A percentile compares a stretch with the other conserved stretches of the same genome.
Conservation (phyloP, 2,888 invertebrate species). For the Microctonus brassicae region DNA sequence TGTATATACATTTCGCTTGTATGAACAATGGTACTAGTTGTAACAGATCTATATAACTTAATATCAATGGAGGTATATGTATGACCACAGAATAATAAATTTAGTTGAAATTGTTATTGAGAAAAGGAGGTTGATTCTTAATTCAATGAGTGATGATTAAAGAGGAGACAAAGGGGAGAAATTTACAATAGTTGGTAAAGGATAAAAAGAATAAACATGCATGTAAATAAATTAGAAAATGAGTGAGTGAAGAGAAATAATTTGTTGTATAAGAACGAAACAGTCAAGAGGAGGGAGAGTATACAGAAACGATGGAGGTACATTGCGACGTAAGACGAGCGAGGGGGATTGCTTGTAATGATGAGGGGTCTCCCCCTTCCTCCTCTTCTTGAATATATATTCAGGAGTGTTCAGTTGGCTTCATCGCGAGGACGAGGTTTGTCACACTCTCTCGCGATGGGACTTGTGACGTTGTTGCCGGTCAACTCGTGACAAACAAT, state of each 20-base stretch:
- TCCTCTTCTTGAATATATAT: slow-evolving; percentile 7
- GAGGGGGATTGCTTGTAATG: slow-evolving; percentile 44
- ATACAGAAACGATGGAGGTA: neutral
- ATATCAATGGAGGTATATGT: slow-evolving; percentile 24
- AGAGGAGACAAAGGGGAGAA: slow-evolving; percentile 21
- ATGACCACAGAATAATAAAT: slow-evolving; percentile 44
- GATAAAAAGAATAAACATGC: slow-evolving; percentile 9
- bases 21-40: slow-evolving; percentile 13
- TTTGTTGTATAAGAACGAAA: slow-evolving; percentile 40
- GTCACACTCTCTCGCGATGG: slow-evolving; percentile 28
- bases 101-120: slow-evolving; percentile 7
- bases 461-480: slow-evolving; percentile 4
- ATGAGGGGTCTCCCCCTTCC: slow-evolving; percentile 4
- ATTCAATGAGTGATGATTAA: slow-evolving; percentile 30
- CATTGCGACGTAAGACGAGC: slow-evolving; percentile 56
- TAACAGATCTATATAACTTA: slow-evolving; percentile 31
- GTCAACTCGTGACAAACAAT: slow-evolving; percentile 2
- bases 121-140: slow-evolving; percentile 2
- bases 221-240: neutral
- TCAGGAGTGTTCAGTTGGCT: slow-evolving; percentile 59
- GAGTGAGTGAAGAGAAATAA: slow-evolving; percentile 44
- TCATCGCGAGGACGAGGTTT: slow-evolving; percentile 53
- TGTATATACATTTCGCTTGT: slow-evolving; percentile 7
- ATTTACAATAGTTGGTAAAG: slow-evolving; percentile 12
- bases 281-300: slow-evolving; percentile 44